Conservation (phyloP, 1,140 invertebrate species). For the Zaprionus ghesquierei region DNA sequence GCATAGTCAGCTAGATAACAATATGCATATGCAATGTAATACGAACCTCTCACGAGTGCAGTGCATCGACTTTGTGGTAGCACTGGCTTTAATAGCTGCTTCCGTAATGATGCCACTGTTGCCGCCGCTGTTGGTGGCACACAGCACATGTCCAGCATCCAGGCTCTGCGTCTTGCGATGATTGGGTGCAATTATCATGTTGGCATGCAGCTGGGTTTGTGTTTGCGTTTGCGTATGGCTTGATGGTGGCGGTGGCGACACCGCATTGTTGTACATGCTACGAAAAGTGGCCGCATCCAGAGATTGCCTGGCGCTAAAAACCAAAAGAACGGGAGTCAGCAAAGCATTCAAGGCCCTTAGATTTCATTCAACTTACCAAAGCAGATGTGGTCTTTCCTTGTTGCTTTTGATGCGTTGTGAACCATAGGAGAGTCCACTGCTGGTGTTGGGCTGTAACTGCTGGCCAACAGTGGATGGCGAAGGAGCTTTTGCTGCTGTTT, state of each 20-base stretch:
- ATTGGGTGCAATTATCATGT: constrained; percentile 82
- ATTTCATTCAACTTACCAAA: constrained; percentile 43
- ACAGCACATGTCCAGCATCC: constrained; percentile 85
- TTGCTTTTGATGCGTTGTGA: constrained; percentile 74
- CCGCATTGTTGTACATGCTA: constrained; percentile 62
- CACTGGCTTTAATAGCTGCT: constrained; percentile 75
- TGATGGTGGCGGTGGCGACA: constrained; percentile 47
- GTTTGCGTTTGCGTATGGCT: constrained; percentile 37
- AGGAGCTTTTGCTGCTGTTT: constrained; percentile 29
- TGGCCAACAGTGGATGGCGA: constrained; percentile 9
- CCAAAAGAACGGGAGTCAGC: background rate
- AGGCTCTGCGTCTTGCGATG: constrained; percentile 92
- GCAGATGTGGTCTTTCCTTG: constrained; percentile 73
- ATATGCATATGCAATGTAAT: background rate
- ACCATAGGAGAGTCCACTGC: constrained; percentile 54
- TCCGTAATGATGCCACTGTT: constrained; percentile 53
- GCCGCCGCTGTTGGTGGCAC: constrained; percentile 31
- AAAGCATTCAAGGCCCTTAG: background rate
- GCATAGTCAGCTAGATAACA: constrained; percentile 45
- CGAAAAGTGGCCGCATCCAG: constrained; percentile 72
- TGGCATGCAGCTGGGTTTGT: constrained; percentile 63
- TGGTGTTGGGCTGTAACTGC: constrained; percentile 36
- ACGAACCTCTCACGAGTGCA: constrained; percentile 69
- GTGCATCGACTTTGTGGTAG: constrained; percentile 71
- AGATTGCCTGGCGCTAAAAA: constrained; percentile 62